Base-by-base conservation (phyloP, 2,113 vertebrate genomes). In the Bostrychus sinensis region DNA sequence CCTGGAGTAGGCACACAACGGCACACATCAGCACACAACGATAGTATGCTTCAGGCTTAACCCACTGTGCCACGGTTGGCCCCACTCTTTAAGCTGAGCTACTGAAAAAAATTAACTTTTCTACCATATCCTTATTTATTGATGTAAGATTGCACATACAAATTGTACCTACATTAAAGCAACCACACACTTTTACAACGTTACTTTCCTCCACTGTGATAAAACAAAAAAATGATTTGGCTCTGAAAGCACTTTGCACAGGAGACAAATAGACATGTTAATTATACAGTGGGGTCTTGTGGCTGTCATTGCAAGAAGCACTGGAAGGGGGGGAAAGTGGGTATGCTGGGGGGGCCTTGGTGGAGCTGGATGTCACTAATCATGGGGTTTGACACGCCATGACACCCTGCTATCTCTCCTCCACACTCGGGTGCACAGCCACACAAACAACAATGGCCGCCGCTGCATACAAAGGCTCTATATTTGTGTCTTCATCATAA, bases 401-500 rank as follows among this genome's bases (percentile, higher is more conserved):
- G 48, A 51, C 48, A 51, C 48, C 25, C 48, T 30, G 48, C 48
- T 51, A 51, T 51, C 48, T 51, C 48, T 51, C 48, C 48, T 28
- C 48, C 23, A 51, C 48, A 51, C 48, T 25, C 23, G 48, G 48
- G 48, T 25, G 48, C 26, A 16, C 48, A 16, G 23, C 28, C 48
- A 10, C 48, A 51, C 48, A 51, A 51, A 51, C 48, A 51, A 51
- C 48, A 51, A 51, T 51, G 25, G 48, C 23, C 25, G 25, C 48
- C 16, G 7, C 25, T 7, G 48, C 48, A 30, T 16, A 51, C 48
- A 51, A 51, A 28, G 48, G 48, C 25, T 28, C 48, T 51, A 28
- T 51, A 28, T 51, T 51, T 51, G 48, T 51, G 48, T 51, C 48
- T 51, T 51, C 48, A 51, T 51, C 46, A 50, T 50, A 50, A 50